Evolutionary conservation across 2,113 vertebrate species (phyloP), one percentile per base, ranked within the genome.

Genomic region (Corapipo altera): DNA sequence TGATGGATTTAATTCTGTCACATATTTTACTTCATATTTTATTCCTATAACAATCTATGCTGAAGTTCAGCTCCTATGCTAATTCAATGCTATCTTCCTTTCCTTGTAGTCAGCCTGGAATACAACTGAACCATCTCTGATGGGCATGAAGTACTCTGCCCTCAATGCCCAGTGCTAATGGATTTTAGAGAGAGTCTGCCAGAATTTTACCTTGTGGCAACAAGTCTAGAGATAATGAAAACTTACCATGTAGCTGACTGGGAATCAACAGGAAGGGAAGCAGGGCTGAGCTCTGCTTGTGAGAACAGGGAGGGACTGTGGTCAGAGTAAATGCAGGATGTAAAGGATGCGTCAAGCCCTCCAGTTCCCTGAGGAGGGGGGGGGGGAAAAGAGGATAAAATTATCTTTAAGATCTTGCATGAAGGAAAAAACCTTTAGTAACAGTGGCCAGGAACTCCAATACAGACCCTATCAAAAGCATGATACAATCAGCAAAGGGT

Each of bases 1-100:
- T 95, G 95, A 97, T 95, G 94, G 89, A 97, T 97, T 97, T 94
- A 97, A 96, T 97, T 95, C 91, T 92, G 97, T 94, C 87, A 96
- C 75, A 93, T 93, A 97, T 97, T 97, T 98, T 98, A 96, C 94
- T 96, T 96, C 61, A 22, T 87, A 89, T 97, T 95, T 97, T 94
- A 97, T 96, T 97, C 94, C 91, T 97, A 48, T 96, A 97, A 95
- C 93, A 97, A 97, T 89, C 94, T 95, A 89, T 92, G 92, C 91
- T 91, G 94, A 97, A 94, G 94, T 95, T 96, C 91, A 96, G 90
- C 93, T 97, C 78, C 74, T 89, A 91, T 94, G 90, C 93, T 97
- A 95, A 98, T 97, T 97, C 89, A 97, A 91, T 93, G 89, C 81
- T 62, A 79, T 81, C 82, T 95, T 80, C 80, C 37, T 83, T 94